Conservation (phyloP, 2,888 invertebrate species). For the Strigamia crassipes region DNA sequence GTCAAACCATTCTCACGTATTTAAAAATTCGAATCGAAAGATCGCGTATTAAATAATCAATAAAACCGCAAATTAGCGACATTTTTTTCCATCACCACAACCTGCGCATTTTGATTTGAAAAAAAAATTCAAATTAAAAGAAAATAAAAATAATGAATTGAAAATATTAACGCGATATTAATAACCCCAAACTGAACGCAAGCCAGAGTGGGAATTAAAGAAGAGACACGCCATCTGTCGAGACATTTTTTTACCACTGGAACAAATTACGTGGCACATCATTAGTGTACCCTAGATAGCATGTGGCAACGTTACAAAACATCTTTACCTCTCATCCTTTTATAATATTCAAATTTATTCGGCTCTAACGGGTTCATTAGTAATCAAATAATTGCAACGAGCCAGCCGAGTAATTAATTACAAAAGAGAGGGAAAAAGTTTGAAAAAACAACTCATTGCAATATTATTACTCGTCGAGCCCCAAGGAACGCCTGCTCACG, state of each 20-base stretch:
- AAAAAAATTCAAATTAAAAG: background rate
- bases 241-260: background rate
- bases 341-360: conserved; percentile 40
- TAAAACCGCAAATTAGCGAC: background rate
- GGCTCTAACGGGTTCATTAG: conserved; percentile 37
- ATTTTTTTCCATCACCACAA: conserved; percentile 18
- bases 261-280: conserved; percentile 40
- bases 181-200: conserved; percentile 25
- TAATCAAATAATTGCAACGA: conserved; percentile 38
- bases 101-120: too few relatives aligned
- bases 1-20: too few relatives aligned
- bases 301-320: conserved; percentile 28
- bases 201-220: background rate
- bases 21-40: background rate
- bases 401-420: conserved; percentile 25
- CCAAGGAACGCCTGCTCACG: conserved; percentile 18
- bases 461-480: conserved; percentile 12
- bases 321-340: conserved; percentile 32
- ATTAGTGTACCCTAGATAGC: conserved; percentile 39
- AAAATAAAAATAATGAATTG: background rate
- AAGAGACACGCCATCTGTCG: conserved; percentile 38
- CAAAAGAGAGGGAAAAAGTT: background rate
- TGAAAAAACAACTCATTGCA: background rate
- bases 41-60: background rate
- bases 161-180: conserved; percentile 7